phyloP scores from a whole-genome alignment of 1,140 invertebrate species.

The Elysia chlorotica region DNA sequence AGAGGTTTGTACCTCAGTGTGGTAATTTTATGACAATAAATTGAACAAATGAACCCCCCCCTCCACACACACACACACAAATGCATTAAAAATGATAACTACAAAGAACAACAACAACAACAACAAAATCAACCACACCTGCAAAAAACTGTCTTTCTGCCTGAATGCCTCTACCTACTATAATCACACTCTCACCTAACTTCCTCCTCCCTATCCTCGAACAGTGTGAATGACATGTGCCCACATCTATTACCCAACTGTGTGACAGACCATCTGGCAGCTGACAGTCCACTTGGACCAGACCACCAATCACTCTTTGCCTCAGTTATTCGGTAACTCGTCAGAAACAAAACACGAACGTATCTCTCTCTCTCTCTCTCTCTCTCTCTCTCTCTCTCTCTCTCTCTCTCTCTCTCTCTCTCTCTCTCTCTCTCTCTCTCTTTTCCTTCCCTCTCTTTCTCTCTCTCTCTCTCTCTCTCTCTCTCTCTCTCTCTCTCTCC shows the following conservation, averaged over 20 bases:
- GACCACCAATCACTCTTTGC: too few species aligned
- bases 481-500: background rate
- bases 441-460: background rate
- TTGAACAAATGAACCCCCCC: conserved; percentile 2
- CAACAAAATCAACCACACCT: background rate
- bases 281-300: too few species aligned
- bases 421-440: conserved; percentile 5
- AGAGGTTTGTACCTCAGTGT: too few species aligned
- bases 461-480: conserved; percentile 1
- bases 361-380: background rate
- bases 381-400: conserved; percentile 5
- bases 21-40: too few species aligned
- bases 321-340: too few species aligned
- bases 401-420: conserved; percentile 9
- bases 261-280: too few species aligned
- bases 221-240: too few species aligned
- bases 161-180: background rate
- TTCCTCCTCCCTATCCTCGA: background rate
- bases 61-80: background rate
- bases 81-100: background rate
- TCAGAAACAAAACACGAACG: too few species aligned
- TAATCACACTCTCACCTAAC: background rate
- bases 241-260: too few species aligned
- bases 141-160: background rate
- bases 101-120: background rate